A percentile compares a stretch with the other conserved stretches of the same genome.
These are phyloP conservation scores for Leptobrachium leishanense DNA, from an alignment of 2,113 vertebrate species.

Conservation along the genomic window DNA sequence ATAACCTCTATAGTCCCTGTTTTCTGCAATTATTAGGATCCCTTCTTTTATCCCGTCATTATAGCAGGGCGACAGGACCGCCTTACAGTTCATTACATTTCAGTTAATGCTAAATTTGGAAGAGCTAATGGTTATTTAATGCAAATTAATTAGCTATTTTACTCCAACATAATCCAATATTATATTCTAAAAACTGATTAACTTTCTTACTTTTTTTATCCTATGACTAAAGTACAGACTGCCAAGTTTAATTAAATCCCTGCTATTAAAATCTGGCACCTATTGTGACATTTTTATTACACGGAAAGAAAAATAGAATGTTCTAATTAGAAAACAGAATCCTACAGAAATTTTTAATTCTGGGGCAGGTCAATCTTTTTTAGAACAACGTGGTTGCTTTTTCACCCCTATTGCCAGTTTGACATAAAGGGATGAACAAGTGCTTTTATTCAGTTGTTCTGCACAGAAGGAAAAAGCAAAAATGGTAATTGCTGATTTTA, in stretches of 20 bases:
- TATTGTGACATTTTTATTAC: constrained; percentile 48
- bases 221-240: constrained; percentile 40
- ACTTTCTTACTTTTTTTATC: constrained; percentile 37
- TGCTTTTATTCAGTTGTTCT: neutral
- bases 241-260: constrained; percentile 48
- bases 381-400: constrained; percentile 1
- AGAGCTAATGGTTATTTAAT: constrained; percentile 47
- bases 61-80: neutral
- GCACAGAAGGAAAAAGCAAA: neutral
- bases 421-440: constrained; percentile 4
- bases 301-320: constrained; percentile 37
- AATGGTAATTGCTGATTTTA: neutral
- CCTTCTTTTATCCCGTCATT: neutral
- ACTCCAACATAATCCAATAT: constrained; percentile 45
- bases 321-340: constrained; percentile 45
- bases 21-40: neutral
- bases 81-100: constrained; percentile 42
- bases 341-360: constrained; percentile 20
- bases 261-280: constrained; percentile 48
- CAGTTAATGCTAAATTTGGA: constrained; percentile 42
- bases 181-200: constrained; percentile 49
- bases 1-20: neutral
- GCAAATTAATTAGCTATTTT: constrained; percentile 50
- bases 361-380: constrained; percentile 24
- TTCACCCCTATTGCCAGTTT: constrained; percentile 24